Evolutionary conservation across 2,113 vertebrate species (phyloP).

Genomic region (Pomatorhinus ruficollis): DNA sequence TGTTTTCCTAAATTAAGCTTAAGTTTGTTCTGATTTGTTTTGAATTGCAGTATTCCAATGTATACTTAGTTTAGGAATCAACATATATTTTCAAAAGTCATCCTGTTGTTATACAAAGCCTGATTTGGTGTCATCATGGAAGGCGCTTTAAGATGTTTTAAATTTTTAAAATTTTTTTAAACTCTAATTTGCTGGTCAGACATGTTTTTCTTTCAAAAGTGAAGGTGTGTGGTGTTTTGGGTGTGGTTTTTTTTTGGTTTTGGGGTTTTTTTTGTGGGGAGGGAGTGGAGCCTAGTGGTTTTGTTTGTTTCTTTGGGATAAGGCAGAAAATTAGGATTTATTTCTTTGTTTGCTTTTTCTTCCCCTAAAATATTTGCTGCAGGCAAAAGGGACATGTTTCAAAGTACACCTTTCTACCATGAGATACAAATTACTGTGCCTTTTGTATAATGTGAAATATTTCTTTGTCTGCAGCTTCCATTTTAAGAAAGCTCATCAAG

Average conservation of each 20-base stretch:
- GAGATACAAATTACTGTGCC: not conserved
- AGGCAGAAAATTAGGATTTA: not conserved
- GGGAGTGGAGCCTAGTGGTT: fast-evolving
- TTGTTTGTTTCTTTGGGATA: not conserved
- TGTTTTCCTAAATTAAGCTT: not conserved
- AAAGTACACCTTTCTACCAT: not conserved
- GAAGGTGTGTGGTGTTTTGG: not conserved
- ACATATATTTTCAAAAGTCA: not conserved
- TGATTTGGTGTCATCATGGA: not conserved
- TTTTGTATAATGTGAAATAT: not conserved
- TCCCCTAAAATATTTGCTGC: not conserved
- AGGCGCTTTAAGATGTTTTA: not conserved
- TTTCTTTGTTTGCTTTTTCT: not conserved
- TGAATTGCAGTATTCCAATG: not conserved
- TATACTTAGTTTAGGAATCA: not conserved
- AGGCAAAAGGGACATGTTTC: not conserved
- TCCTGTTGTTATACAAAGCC: not conserved
- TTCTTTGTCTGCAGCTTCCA: not conserved
- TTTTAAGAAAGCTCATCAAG: not conserved
- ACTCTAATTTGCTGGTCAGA: not conserved
- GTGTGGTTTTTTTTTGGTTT: too few relatives aligned
- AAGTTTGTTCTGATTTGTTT: not conserved
- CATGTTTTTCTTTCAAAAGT: not conserved
- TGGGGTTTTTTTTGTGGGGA: too few relatives aligned
- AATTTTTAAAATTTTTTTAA: not conserved